Percentiles rank a stretch among this genome's conserved stretches.
phyloP scores from a whole-genome alignment of 1,140 invertebrate species.

The Ectropis grisescens region DNA sequence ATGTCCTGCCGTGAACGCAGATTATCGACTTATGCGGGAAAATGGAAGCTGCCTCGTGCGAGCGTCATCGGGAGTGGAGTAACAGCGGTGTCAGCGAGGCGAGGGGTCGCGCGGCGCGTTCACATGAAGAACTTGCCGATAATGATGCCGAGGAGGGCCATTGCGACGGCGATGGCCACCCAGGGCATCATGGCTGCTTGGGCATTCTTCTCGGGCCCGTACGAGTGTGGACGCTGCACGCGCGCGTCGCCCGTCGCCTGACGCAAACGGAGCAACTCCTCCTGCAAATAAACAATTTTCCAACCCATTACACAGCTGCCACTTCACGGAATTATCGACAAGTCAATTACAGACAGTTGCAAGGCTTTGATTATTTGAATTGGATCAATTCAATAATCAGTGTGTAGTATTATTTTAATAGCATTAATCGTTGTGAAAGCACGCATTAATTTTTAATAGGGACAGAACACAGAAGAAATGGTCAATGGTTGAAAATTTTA shows the following conservation, averaged over 20 bases:
- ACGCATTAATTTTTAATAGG: too few relatives aligned
- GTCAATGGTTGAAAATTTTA: too few relatives aligned
- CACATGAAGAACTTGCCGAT: slow-evolving; percentile 74
- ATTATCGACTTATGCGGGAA: neutral
- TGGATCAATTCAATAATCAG: too few relatives aligned
- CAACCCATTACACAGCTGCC: too few relatives aligned
- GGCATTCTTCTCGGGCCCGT: slow-evolving; percentile 50
- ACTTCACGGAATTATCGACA: too few relatives aligned
- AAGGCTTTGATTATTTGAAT: too few relatives aligned
- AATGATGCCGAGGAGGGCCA: slow-evolving; percentile 70
- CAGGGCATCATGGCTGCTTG: slow-evolving; percentile 67
- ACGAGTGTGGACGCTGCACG: slow-evolving; percentile 43
- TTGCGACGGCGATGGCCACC: slow-evolving; percentile 65
- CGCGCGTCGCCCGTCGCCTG: slow-evolving; percentile 39
- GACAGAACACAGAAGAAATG: too few relatives aligned
- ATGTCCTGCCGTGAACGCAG: neutral
- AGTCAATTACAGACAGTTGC: too few relatives aligned
- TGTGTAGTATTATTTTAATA: too few relatives aligned
- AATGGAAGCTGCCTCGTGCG: slow-evolving; percentile 77
- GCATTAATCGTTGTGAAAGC: too few relatives aligned
- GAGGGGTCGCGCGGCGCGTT: slow-evolving; percentile 42
- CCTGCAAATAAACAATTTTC: slow-evolving; percentile 51
- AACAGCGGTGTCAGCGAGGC: slow-evolving; percentile 38
- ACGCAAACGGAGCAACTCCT: slow-evolving; percentile 71
- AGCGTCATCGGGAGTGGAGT: slow-evolving; percentile 68